phyloP scores from a whole-genome alignment of 2,797 vertebrate genomes.

The Pachyuromys duprasi region DNA sequence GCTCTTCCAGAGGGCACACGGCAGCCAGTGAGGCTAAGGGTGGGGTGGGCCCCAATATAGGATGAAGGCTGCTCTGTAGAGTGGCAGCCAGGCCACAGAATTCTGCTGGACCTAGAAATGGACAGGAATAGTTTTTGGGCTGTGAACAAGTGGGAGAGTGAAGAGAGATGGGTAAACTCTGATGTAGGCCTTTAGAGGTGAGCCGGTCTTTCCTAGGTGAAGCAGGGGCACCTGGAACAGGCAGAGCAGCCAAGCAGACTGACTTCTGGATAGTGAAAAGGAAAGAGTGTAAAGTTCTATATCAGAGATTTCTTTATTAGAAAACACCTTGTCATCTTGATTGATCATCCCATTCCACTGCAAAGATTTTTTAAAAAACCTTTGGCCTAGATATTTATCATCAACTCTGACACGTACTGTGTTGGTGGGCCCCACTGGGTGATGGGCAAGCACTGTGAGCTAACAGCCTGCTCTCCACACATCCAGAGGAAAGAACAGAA shows the following conservation, averaged over 20 bases:
- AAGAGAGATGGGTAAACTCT: neutral
- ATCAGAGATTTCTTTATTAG: neutral
- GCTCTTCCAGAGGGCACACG: no score
- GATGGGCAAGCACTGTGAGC: neutral
- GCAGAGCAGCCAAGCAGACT: neutral
- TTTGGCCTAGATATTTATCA: slow-evolving; percentile 60
- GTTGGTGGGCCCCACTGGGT: neutral
- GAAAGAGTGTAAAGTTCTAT: neutral
- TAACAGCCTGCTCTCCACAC: neutral
- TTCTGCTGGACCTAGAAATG: neutral
- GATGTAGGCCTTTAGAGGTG: neutral
- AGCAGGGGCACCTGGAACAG: neutral
- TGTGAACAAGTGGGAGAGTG: neutral
- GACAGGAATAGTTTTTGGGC: neutral
- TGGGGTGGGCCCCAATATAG: neutral
- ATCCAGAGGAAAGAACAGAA: neutral
- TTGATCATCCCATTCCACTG: slow-evolving; percentile 26
- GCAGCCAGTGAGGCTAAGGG: neutral
- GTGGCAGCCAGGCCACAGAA: neutral
- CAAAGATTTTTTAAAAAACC: slow-evolving; percentile 23
- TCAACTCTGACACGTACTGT: neutral
- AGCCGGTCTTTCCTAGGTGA: neutral
- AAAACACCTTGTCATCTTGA: slow-evolving; percentile 58
- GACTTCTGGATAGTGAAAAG: neutral
- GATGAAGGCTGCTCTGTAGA: neutral